Conservation (phyloP, 2,888 invertebrate genomes). For the Eilema sororculum region DNA sequence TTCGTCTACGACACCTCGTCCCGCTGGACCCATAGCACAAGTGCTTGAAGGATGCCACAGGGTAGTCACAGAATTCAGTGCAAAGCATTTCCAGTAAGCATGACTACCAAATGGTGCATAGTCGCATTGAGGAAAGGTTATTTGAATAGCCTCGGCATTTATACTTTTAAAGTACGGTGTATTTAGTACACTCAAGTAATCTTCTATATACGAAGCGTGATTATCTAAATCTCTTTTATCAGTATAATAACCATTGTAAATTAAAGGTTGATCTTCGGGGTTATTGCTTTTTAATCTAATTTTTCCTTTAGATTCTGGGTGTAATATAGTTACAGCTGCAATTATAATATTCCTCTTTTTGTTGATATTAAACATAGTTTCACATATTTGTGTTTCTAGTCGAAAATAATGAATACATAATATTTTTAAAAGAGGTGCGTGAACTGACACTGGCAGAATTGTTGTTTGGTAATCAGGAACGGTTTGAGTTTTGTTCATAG, state of each 20-base stretch:
- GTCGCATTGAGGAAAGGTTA: constrained; percentile 57
- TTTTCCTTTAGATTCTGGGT: constrained; percentile 64
- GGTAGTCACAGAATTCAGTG: constrained; percentile 57
- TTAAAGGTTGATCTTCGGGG: constrained; percentile 56
- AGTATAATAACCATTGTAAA: constrained; percentile 61
- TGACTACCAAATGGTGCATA: constrained; percentile 52
- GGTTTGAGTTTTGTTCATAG: constrained; percentile 53
- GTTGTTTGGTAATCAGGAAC: constrained; percentile 65
- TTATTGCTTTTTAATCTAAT: constrained; percentile 56
- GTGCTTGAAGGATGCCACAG: constrained; percentile 61
- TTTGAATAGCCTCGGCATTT: constrained; percentile 45
- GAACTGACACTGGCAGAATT: constrained; percentile 47
- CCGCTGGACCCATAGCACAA: constrained; percentile 57
- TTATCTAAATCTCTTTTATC: constrained; percentile 54
- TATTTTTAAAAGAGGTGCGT: constrained; percentile 41
- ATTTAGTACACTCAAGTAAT: constrained; percentile 53
- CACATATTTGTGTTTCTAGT: constrained; percentile 57
- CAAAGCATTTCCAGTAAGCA: constrained; percentile 70
- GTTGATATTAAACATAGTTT: constrained; percentile 44
- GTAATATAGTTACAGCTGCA: constrained; percentile 53
- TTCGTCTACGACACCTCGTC: constrained; percentile 58
- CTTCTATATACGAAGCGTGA: constrained; percentile 47
- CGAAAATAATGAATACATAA: constrained; percentile 55
- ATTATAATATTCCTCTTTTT: constrained; percentile 50
- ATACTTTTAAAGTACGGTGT: constrained; percentile 53